Evolutionary conservation across 2,888 invertebrate genomes (phyloP), one percentile per base, ranked within the genome.

Genomic region (Macrosoma leucophasiata): DNA sequence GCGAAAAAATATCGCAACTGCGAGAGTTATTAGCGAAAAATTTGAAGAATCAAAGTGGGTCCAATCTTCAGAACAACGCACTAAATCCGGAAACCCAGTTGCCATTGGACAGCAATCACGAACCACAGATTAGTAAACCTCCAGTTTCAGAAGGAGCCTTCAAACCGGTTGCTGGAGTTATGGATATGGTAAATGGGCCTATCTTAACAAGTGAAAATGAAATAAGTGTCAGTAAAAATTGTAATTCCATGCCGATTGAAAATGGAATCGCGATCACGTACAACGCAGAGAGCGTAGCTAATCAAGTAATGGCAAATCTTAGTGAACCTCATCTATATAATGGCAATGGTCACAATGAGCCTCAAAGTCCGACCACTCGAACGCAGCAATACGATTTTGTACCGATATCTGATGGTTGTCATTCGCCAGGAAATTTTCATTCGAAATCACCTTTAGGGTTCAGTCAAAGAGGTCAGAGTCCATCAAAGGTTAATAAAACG

Each of bases 301-400:
- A 55, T 39, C 62, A 64, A 44, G 36, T 67, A 14, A 39, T 64
- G 27, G 43, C 59, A 8, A 58, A 56, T 27, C 44, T 61, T 1
- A 60, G 56, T 2, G 64, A 59, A 2, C 43, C 68, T 4, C 66
- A 70, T 38, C 46, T 69, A 4, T 81, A 74, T 41, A 79, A 81
- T 39, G 79, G 78, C 2, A 73, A 75, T 36, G 57, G 65, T 33
- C 71, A 75, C 31, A 75, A 70, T 23, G 89, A 91, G 30, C 91
- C 91, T 1, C 90, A 90, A 44, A 91, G 91, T 75, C 92, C 92
- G 6, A 93, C 91, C 42, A 90, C 92, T 23, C 86, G 91, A 41
- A 88, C 92, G 26, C 90, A 92, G 62, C 91, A 92, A 59, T 95
- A 93, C 62, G 93, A 91, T 66, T 95, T 95, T 58, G 91, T 92